phyloP scores from a whole-genome alignment of 1,140 invertebrate species.

The Pseudomyrmex concolor region DNA sequence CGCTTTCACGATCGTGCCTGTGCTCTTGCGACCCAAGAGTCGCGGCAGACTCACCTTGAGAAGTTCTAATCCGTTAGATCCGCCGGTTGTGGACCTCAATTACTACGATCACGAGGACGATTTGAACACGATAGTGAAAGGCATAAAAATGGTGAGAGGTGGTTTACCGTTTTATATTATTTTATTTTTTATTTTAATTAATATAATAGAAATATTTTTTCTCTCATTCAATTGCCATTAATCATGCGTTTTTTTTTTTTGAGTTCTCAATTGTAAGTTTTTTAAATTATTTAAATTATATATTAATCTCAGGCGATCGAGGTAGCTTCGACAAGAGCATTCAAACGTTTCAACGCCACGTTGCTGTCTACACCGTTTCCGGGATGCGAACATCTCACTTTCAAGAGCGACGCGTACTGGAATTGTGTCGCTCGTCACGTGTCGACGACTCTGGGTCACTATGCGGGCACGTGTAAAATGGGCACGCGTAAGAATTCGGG shows the following conservation, averaged over 20 bases:
- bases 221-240: too few relatives aligned
- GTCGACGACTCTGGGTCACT: constrained; percentile 91
- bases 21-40: constrained; percentile 91
- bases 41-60: constrained; percentile 89
- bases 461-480: constrained; percentile 89
- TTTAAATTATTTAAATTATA: neutral
- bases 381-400: constrained; percentile 87
- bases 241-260: too few relatives aligned
- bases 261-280: neutral
- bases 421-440: constrained; percentile 89
- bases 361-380: constrained; percentile 88
- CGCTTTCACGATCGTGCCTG: constrained; percentile 89
- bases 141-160: constrained; percentile 88
- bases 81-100: constrained; percentile 91
- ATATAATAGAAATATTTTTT: too few relatives aligned
- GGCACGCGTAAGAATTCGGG: constrained; percentile 78
- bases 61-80: constrained; percentile 89
- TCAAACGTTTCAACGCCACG: constrained; percentile 87
- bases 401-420: constrained; percentile 90
- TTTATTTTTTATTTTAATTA: too few relatives aligned
- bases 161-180: neutral
- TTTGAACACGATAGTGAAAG: constrained; percentile 88
- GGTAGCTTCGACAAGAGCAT: constrained; percentile 87
- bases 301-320: constrained; percentile 85
- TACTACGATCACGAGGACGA: constrained; percentile 90